A percentile compares a stretch with the other conserved stretches of the same genome.
These are phyloP conservation scores for Sebastes elongatus DNA, from an alignment of 2,797 vertebrate species.

Conservation along the genomic window DNA sequence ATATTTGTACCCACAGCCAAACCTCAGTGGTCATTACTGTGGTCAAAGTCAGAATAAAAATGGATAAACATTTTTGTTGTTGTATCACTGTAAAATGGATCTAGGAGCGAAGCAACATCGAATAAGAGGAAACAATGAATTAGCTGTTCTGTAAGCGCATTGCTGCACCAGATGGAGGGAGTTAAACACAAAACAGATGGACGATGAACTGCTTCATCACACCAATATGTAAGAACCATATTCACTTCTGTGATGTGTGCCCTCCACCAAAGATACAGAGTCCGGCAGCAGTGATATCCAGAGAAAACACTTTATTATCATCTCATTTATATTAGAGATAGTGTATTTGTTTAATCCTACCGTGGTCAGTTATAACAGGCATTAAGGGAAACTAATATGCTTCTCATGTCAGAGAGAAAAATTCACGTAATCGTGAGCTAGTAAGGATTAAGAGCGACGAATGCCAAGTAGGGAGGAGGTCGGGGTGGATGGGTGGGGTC, in stretches of 20 bases:
- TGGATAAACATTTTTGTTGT: neutral
- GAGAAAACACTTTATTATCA: slow-evolving; percentile 5
- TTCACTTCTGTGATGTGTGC: slow-evolving; percentile 45
- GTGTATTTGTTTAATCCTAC: neutral
- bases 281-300: neutral
- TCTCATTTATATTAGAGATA: neutral
- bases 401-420: neutral
- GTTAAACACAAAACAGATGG: slow-evolving; percentile 66
- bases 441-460: too few species aligned
- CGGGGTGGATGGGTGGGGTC: too few species aligned
- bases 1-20: neutral
- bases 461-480: too few species aligned
- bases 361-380: neutral
- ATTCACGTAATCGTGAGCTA: neutral
- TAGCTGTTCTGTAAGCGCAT: slow-evolving; percentile 22
- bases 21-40: neutral
- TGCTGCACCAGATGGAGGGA: slow-evolving; percentile 61
- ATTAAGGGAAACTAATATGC: neutral
- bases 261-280: slow-evolving; percentile 23
- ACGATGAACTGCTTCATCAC: slow-evolving; percentile 66
- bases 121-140: slow-evolving; percentile 37
- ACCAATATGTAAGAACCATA: slow-evolving; percentile 59
- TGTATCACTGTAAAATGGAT: neutral
- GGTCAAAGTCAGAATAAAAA: neutral
- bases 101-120: neutral